Base-by-base conservation (phyloP, 2,797 vertebrate genomes). In the Natrix natrix region DNA sequence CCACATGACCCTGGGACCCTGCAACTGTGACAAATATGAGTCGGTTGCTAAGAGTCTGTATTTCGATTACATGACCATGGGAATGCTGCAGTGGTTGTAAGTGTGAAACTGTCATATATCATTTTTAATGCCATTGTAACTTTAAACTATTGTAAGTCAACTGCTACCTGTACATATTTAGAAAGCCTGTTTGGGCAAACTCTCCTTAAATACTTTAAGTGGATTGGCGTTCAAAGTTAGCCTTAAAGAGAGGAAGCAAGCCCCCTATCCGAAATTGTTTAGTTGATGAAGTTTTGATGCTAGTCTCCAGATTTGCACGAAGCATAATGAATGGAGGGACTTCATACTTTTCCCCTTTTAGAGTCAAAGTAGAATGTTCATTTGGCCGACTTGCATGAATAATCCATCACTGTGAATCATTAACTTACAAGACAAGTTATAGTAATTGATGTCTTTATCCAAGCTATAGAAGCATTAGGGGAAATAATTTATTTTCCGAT, bases 361-460 rank as follows among this genome's bases (percentile, higher is more conserved):
- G 95, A 96, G 95, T 96, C 93, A 91, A 96, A 96, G 93, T 93
- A 90, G 95, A 96, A 94, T 24, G 61, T 96, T 97, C 94, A 95
- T 88, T 90, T 96, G 95, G 94, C 94, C 55, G 52, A 78, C 90
- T 92, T 96, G 93, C 91, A 95, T 96, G 95, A 97, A 97, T 97
- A 97, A 97, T 96, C 96, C 94, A 94, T 97, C 95, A 94, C 93
- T 94, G 93, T 93, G 95, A 97, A 96, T 97, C 93, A 96, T 96
- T 97, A 97, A 95, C 93, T 95, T 96, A 94, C 92, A 93, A 96
- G 92, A 96, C 96, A 96, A 94, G 96, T 93, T 92, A 90, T 91
- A 93, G 95, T 96, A 97, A 97, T 96, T 96, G 95, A 95, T 96
- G 66, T 97, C 93, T 95, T 97, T 95, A 96, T 96, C 93, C 86